Percentiles rank a stretch among this genome's conserved stretches.
Evolutionary conservation across 2,888 invertebrate species (phyloP).

Genomic region (Meteorus colon): DNA sequence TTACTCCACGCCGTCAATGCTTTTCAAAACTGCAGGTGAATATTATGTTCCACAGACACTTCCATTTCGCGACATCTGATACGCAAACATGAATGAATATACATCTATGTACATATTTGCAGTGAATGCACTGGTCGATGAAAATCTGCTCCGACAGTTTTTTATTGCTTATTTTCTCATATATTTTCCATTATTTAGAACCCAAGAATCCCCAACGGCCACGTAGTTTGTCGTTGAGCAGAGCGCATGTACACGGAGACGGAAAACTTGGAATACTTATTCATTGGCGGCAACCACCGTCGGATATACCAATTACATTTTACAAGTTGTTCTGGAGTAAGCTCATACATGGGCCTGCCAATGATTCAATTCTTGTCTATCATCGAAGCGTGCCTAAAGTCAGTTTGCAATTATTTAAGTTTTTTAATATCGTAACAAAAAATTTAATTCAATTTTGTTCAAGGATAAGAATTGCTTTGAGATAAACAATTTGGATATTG

Average conservation of each 20-base stretch:
- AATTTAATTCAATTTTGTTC: conserved; percentile 54
- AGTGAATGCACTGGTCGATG: neutral
- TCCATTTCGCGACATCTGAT: neutral
- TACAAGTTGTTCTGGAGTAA: conserved; percentile 86
- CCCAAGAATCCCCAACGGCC: conserved; percentile 80
- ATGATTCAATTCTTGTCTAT: conserved; percentile 79
- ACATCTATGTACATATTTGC: too few relatives aligned
- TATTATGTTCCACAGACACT: neutral
- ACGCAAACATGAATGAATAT: neutral
- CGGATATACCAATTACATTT: conserved; percentile 81
- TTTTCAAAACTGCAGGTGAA: conserved; percentile 75
- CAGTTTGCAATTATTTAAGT: conserved; percentile 51
- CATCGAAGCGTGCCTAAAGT: conserved; percentile 80
- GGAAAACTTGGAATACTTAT: conserved; percentile 77
- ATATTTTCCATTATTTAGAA: conserved; percentile 62
- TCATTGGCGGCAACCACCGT: conserved; percentile 82
- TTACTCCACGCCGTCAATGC: conserved; percentile 78
- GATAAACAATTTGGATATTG: conserved; percentile 79
- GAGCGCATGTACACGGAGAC: conserved; percentile 55
- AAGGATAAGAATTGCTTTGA: conserved; percentile 80
- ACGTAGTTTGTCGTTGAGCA: conserved; percentile 76
- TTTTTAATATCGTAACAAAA: neutral
- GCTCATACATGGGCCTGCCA: conserved; percentile 78
- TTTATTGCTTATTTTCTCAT: neutral
- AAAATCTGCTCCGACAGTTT: too few relatives aligned